Conservation (phyloP, 2,113 vertebrate genomes). For the Gobius niger region DNA sequence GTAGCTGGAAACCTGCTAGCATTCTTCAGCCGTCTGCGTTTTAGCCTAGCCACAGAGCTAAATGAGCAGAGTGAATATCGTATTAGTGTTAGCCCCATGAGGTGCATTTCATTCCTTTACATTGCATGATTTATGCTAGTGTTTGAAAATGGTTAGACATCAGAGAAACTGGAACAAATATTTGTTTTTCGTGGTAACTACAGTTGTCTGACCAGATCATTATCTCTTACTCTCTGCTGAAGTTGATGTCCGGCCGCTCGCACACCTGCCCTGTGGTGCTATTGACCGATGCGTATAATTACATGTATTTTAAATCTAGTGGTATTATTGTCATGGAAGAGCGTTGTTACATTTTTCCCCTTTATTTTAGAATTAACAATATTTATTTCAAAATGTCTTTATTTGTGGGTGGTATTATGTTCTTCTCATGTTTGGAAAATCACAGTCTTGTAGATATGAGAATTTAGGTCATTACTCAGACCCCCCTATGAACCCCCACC, state of each 20-base stretch:
- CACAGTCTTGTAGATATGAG: conserved; percentile 37
- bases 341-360: not conserved
- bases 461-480: conserved; percentile 76
- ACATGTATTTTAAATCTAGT: not conserved
- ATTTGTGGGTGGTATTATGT: not conserved
- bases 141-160: conserved; percentile 43
- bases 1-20: conserved; percentile 40
- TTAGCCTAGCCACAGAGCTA: conserved; percentile 23
- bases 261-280: conserved; percentile 57
- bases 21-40: conserved; percentile 35
- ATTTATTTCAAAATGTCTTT: not conserved
- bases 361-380: not conserved
- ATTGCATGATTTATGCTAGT: conserved; percentile 16
- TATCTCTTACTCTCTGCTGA: conserved; percentile 45
- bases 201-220: conserved; percentile 40
- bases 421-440: not conserved
- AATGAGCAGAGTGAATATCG: conserved; percentile 7
- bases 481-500: conserved; percentile 46
- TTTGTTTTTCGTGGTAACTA: conserved; percentile 58
- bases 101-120: not conserved
- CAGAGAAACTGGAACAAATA: conserved; percentile 61
- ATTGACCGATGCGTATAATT: not conserved
- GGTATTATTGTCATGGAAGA: not conserved
- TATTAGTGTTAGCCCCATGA: not conserved
- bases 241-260: conserved; percentile 8